Conservation (phyloP, 2,797 vertebrate species). For the Poecilia picta region DNA sequence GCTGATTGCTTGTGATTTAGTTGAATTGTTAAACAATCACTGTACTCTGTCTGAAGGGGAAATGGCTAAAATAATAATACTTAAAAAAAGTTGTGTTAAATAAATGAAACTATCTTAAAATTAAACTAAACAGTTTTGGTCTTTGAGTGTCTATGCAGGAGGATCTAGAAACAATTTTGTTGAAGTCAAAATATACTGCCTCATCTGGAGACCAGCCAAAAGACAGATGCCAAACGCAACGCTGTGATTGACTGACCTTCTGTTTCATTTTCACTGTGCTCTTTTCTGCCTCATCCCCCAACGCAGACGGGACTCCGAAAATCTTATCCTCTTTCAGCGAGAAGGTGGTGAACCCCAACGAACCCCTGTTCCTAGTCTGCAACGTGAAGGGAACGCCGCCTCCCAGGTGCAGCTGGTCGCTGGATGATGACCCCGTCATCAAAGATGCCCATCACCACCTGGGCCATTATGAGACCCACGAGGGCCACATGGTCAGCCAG, state of each 20-base stretch:
- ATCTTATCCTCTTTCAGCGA: conserved; percentile 98
- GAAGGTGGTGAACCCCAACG: conserved; percentile 95
- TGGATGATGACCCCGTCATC: conserved; percentile 96
- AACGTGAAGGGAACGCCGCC: conserved; percentile 96
- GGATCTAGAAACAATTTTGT: neutral
- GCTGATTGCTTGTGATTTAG: neutral
- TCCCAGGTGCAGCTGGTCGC: conserved; percentile 92
- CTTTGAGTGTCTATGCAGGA: neutral
- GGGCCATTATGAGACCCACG: conserved; percentile 92
- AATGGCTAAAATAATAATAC: neutral
- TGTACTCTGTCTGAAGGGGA: neutral
- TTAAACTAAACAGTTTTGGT: too few species aligned
- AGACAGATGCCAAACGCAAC: neutral
- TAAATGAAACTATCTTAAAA: neutral
- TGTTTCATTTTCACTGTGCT: conserved; percentile 12
- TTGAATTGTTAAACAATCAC: neutral
- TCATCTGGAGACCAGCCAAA: neutral
- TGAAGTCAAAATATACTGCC: neutral
- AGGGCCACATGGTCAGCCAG: conserved; percentile 96
- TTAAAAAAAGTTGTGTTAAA: neutral
- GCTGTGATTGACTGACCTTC: neutral
- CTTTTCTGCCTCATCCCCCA: conserved; percentile 28
- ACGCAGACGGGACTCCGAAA: conserved; percentile 95
- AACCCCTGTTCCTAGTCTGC: conserved; percentile 95
- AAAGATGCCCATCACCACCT: conserved; percentile 94